Conservation (phyloP, 2,888 invertebrate species). For the Monochamus alternatus region DNA sequence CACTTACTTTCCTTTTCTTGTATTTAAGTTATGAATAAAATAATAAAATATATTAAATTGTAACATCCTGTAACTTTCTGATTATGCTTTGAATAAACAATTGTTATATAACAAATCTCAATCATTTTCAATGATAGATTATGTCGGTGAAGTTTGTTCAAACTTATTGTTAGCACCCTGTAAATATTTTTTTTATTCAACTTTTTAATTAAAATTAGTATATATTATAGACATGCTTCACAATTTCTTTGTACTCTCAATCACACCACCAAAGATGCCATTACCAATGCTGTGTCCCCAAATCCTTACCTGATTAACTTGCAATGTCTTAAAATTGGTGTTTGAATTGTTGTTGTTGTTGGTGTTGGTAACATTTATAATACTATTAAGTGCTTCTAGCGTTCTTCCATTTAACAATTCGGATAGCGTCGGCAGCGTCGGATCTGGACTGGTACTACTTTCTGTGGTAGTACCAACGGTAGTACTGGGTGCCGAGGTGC, state of each 20-base stretch:
- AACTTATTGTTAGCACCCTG: too few relatives aligned
- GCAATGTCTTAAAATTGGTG: constrained; percentile 71
- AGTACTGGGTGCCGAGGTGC: constrained; percentile 54
- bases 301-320: constrained; percentile 76
- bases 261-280: background rate
- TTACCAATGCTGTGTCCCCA: constrained; percentile 22
- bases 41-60: too few relatives aligned
- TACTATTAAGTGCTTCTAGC: constrained; percentile 75
- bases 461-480: constrained; percentile 64
- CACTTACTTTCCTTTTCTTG: too few relatives aligned
- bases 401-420: constrained; percentile 76
- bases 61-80: too few relatives aligned
- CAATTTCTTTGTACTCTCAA: background rate
- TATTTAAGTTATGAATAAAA: too few relatives aligned
- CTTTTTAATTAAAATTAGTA: background rate
- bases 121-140: too few relatives aligned
- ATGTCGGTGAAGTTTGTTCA: too few relatives aligned
- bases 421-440: constrained; percentile 76
- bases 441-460: constrained; percentile 67
- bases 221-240: background rate
- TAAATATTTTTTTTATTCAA: too few relatives aligned
- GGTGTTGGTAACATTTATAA: constrained; percentile 69
- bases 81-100: too few relatives aligned
- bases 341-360: constrained; percentile 46
- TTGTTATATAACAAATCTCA: too few relatives aligned